Base-by-base conservation (phyloP, 2,888 invertebrate species). In the Poecilus cupreus region DNA sequence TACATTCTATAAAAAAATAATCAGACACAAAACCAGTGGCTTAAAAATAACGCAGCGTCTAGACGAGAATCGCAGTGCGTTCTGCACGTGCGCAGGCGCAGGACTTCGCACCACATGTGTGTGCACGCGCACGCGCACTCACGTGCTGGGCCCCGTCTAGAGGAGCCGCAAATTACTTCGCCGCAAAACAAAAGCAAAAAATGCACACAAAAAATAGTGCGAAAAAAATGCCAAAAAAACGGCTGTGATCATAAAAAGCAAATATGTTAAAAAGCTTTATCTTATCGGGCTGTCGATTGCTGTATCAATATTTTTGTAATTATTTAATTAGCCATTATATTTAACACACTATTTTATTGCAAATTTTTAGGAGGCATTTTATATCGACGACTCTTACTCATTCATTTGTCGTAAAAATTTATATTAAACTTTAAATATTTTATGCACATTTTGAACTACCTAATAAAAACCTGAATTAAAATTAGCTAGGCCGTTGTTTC, bases 31-130 rank as follows among this genome's bases (percentile, higher is more conserved):
- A 78, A 78, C 60, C 24, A 8, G 16, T 37, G 51, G 46, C 51
- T 78, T 70, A 79, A 79, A 79, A 79, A 79, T 79, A 79, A 70
- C 79, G 20, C 64, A 18, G 43, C 37, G 79, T 79, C 79, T 79
- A 79, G 79, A 70, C 79, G 51, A 13, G 49, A 24, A 5, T 20
- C 76, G 32, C 32, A 2, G 32, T 32, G 4, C 32, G 20, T 57
- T 57, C 37, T 20, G 20, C 37, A 22, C 37, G 13, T 18, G 0
- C 43, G 37, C 26, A 64, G 11, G n/a, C 32, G 43, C 72, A 72
- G 8, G 11, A 43, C 6, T 20, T 32, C n/a, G 76, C 24, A 22
- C 18, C 16, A 60, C 24, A 39, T 22, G 22, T 37, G 51, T 68
- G 51, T 49, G 16, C 68, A 78, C 68, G 24, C 64, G 37, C 70